These are phyloP conservation scores for Oriolus oriolus DNA, from an alignment of 2,113 vertebrate species.

Conservation along the genomic window DNA sequence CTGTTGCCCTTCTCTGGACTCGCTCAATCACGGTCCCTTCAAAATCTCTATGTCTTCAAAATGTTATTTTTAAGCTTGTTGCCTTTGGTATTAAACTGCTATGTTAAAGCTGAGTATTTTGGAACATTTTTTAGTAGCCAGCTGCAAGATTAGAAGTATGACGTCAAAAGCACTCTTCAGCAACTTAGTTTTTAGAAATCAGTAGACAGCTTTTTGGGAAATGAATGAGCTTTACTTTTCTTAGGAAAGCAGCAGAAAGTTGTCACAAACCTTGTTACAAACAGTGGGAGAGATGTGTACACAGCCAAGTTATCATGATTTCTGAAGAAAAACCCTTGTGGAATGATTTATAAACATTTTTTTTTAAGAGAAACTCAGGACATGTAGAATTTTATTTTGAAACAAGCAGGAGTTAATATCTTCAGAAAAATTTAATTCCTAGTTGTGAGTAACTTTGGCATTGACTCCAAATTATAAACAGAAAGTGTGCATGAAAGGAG, in stretches of 20 bases:
- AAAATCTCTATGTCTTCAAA: background rate
- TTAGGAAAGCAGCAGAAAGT: background rate
- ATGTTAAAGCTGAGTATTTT: background rate
- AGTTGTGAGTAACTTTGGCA: background rate
- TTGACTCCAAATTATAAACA: background rate
- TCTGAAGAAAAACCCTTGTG: background rate
- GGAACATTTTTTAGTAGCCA: background rate
- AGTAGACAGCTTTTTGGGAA: background rate
- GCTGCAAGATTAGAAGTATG: background rate
- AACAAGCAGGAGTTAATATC: background rate
- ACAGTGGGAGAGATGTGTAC: background rate
- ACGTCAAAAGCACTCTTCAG: background rate
- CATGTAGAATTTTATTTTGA: background rate
- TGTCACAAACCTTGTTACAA: background rate
- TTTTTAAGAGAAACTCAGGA: background rate
- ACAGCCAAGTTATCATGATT: accelerated
- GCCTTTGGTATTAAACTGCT: background rate
- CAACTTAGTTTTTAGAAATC: background rate
- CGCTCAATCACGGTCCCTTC: accelerated
- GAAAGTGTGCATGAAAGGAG: background rate
- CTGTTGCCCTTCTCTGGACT: background rate
- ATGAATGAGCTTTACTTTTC: background rate
- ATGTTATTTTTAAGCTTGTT: background rate
- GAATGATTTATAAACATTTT: background rate
- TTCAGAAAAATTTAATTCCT: background rate